These are phyloP conservation scores for Chelidonichthys spinosus DNA, from an alignment of 2,797 vertebrate genomes.

Conservation along the genomic window DNA sequence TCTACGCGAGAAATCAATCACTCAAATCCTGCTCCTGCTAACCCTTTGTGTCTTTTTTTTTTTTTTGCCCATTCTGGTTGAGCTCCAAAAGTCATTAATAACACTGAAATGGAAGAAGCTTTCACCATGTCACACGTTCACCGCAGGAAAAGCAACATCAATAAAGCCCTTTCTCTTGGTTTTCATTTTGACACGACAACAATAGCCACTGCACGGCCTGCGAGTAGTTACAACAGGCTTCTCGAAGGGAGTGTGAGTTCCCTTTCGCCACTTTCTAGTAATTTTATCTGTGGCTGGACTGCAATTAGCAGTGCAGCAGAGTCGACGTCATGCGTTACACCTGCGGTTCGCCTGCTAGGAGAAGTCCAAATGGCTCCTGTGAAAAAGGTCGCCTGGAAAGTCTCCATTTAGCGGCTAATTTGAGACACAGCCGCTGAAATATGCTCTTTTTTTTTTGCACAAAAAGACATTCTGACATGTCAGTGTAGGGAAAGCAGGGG, in stretches of 20 bases:
- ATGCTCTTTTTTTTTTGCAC: neutral
- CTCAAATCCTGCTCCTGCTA: neutral
- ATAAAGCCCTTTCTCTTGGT: neutral
- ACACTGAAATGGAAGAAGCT: neutral
- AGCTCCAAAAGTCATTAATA: no score
- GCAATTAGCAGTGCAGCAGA: neutral
- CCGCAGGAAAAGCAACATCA: neutral
- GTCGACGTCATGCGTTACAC: neutral
- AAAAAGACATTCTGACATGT: conserved; percentile 5
- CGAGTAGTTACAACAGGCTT: neutral
- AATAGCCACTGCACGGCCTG: neutral
- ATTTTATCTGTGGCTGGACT: neutral
- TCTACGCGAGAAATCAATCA: neutral
- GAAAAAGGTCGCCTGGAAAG: neutral
- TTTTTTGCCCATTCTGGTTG: no score
- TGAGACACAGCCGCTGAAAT: neutral
- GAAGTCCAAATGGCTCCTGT: conserved; percentile 4
- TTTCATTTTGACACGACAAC: neutral
- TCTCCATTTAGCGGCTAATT: conserved; percentile 8
- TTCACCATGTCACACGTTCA: neutral
- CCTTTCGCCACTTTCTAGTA: neutral
- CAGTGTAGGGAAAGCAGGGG: neutral
- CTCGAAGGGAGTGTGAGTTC: neutral
- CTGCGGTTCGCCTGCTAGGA: conserved; percentile 3
- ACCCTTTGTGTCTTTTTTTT: no score